Evolutionary conservation across 2,888 invertebrate genomes (phyloP).

Genomic region (Campopleginae sp.): DNA sequence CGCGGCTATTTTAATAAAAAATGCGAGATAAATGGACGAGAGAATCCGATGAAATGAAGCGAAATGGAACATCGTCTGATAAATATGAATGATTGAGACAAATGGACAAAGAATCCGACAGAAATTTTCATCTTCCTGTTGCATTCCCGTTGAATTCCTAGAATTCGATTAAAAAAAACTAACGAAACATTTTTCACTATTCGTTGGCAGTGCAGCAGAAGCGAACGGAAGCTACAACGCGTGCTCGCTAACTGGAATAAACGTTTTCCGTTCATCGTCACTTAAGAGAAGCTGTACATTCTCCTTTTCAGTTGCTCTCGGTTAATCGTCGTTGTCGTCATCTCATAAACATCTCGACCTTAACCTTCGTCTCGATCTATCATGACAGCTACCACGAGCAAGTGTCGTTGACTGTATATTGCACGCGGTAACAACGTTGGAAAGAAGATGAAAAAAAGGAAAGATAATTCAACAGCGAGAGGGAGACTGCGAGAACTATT

Average conservation of each 20-base stretch:
- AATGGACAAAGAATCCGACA: neutral
- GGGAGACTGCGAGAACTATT: slow-evolving; percentile 68
- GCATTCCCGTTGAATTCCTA: neutral
- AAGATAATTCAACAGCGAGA: slow-evolving; percentile 35
- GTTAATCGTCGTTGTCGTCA: slow-evolving; percentile 57
- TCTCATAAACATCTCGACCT: slow-evolving; percentile 64
- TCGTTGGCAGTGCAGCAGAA: slow-evolving; percentile 20
- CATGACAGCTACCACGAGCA: slow-evolving; percentile 27
- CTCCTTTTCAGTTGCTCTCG: slow-evolving; percentile 23
- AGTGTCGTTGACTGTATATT: slow-evolving; percentile 41
- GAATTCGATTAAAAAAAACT: neutral
- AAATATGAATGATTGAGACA: neutral
- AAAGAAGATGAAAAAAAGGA: slow-evolving; percentile 64
- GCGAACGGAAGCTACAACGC: slow-evolving; percentile 41
- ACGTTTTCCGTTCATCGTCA: slow-evolving; percentile 62
- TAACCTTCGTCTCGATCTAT: slow-evolving; percentile 58
- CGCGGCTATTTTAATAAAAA: neutral
- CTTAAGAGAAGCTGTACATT: slow-evolving; percentile 37
- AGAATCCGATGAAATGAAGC: neutral
- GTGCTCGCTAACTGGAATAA: slow-evolving; percentile 40
- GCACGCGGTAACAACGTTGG: neutral
- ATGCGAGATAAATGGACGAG: neutral
- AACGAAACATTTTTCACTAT: neutral
- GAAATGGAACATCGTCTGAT: neutral
- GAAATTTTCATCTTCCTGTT: neutral